phyloP scores from a whole-genome alignment of 2,113 vertebrate species.

The Percopsis transmontana region DNA sequence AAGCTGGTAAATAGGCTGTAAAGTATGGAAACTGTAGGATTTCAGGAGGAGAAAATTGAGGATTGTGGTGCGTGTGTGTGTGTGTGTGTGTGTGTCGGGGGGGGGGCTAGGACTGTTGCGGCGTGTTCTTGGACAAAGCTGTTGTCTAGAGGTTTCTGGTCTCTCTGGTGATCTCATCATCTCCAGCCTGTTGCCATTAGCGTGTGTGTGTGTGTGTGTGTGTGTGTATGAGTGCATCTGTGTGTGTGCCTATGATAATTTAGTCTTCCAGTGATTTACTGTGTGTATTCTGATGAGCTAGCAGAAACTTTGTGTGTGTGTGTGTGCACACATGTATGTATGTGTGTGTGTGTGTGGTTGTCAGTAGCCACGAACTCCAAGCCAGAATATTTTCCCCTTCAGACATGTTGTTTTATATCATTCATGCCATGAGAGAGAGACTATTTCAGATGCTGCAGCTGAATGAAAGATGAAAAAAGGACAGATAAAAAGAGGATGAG shows the following conservation, averaged over 20 bases:
- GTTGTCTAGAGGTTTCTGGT: slow-evolving; percentile 77
- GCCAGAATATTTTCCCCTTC: slow-evolving; percentile 72
- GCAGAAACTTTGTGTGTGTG: slow-evolving; percentile 63
- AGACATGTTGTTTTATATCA: slow-evolving; percentile 71
- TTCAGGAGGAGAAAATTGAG: not conserved
- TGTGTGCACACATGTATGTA: slow-evolving; percentile 7
- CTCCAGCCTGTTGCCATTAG: slow-evolving; percentile 74
- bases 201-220: slow-evolving; percentile 24
- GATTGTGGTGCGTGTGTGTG: slow-evolving; percentile 19
- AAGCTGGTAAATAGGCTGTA: not conserved
- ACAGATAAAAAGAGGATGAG: slow-evolving; percentile 19
- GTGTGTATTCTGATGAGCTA: slow-evolving; percentile 71
- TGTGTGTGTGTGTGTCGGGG: slow-evolving; percentile 8
- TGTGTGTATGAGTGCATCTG: slow-evolving; percentile 34
- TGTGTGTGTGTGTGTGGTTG: slow-evolving; percentile 42
- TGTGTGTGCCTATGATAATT: slow-evolving; percentile 66
- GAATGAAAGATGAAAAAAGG: not conserved
- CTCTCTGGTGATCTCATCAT: slow-evolving; percentile 80
- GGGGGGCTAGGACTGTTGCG: slow-evolving; percentile 9
- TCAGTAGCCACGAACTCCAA: slow-evolving; percentile 60
- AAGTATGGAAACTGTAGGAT: slow-evolving; percentile 4
- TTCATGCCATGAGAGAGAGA: slow-evolving; percentile 39
- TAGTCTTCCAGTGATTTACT: slow-evolving; percentile 70
- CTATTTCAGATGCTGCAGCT: not conserved
- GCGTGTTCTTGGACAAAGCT: slow-evolving; percentile 71